phyloP scores from a whole-genome alignment of 2,888 invertebrate genomes.

The Rhagium mordax region DNA sequence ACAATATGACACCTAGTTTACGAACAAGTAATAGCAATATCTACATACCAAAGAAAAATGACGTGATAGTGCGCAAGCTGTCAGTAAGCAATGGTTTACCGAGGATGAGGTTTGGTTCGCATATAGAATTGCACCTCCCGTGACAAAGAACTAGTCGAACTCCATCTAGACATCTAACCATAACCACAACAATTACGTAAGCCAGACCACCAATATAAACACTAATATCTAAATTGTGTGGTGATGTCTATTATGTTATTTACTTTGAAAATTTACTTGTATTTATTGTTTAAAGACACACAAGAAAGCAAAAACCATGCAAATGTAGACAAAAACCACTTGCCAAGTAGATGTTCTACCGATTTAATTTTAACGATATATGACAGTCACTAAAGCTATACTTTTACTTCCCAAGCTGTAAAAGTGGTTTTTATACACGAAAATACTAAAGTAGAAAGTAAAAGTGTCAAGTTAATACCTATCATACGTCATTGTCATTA shows the following conservation, averaged over 20 bases:
- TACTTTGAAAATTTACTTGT: neutral
- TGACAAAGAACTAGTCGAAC: constrained; percentile 76
- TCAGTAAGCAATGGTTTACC: constrained; percentile 56
- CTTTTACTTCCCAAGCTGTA: no score
- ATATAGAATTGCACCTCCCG: constrained; percentile 76
- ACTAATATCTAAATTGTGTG: constrained; percentile 8
- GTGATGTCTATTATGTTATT: neutral
- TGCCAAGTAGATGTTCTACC: neutral
- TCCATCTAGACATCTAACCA: constrained; percentile 77
- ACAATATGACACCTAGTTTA: constrained; percentile 8
- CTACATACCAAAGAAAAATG: constrained; percentile 53
- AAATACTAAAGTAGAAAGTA: no score
- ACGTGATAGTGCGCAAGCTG: constrained; percentile 49
- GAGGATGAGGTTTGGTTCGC: constrained; percentile 70
- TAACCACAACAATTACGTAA: constrained; percentile 69
- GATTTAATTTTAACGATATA: no score
- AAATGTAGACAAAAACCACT: neutral
- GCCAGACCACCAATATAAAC: constrained; percentile 53
- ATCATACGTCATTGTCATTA: no score
- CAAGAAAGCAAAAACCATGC: constrained; percentile 29
- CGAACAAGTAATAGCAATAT: constrained; percentile 5
- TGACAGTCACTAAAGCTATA: no score
- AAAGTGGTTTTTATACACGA: no score
- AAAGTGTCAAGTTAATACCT: no score
- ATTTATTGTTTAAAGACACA: neutral